Percentiles rank a stretch among this genome's conserved stretches.
These are phyloP conservation scores for Prionailurus bengalensis DNA, from an alignment of 2,113 vertebrate genomes.

Conservation along the genomic window DNA sequence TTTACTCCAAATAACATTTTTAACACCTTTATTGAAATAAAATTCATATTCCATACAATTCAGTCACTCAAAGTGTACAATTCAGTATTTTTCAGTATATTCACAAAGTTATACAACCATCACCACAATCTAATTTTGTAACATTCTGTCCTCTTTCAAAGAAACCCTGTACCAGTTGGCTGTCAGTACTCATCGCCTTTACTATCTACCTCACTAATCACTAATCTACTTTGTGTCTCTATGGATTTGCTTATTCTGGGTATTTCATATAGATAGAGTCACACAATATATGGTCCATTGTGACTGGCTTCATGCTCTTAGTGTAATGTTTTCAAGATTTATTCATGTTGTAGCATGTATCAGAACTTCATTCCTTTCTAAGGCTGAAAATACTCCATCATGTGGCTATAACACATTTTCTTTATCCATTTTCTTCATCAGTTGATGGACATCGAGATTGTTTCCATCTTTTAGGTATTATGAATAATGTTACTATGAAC, in stretches of 20 bases:
- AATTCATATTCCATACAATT: neutral
- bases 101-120: neutral
- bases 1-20: constrained; percentile 44
- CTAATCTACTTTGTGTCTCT: neutral
- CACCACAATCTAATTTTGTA: neutral
- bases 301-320: neutral
- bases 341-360: neutral
- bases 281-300: neutral
- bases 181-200: neutral
- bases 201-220: neutral
- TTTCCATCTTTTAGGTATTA: neutral
- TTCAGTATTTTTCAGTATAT: neutral
- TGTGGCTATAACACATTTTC: neutral
- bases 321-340: neutral
- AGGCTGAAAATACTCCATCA: neutral
- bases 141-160: neutral
- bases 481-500: neutral
- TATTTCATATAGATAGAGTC: neutral
- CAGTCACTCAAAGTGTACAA: neutral
- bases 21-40: neutral
- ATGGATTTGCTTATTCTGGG: neutral
- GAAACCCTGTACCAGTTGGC: neutral
- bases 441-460: neutral
- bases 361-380: neutral
- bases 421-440: neutral